phyloP scores from a whole-genome alignment of 2,113 vertebrate genomes.

The Zosterops lateralis region DNA sequence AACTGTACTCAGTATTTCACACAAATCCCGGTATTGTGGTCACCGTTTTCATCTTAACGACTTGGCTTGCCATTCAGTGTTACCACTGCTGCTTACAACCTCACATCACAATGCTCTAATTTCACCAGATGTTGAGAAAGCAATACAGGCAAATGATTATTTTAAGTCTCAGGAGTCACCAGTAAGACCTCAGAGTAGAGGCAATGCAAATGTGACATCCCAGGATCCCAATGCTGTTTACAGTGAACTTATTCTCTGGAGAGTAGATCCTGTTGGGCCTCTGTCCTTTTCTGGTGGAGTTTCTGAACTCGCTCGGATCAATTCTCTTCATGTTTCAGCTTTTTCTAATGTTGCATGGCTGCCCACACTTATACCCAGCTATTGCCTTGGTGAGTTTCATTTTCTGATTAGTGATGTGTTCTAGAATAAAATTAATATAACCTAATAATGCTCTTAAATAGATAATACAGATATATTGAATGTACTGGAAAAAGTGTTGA shows the following conservation, averaged over 20 bases:
- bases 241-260: conserved; percentile 97
- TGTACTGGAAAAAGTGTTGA: not conserved
- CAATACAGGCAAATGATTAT: conserved; percentile 35
- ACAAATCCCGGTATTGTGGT: conserved; percentile 95
- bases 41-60: conserved; percentile 98
- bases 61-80: conserved; percentile 93
- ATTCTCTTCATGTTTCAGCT: conserved; percentile 94
- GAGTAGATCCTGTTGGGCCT: conserved; percentile 96
- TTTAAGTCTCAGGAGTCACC: conserved; percentile 45
- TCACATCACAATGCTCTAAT: conserved; percentile 93
- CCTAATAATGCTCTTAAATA: not conserved
- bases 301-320: conserved; percentile 95
- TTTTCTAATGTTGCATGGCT: conserved; percentile 98
- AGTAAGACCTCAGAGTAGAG: conserved; percentile 63
- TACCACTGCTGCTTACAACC: conserved; percentile 94
- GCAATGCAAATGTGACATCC: conserved; percentile 63
- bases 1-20: conserved; percentile 94
- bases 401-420: not conserved
- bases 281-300: conserved; percentile 95
- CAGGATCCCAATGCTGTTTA: conserved; percentile 91
- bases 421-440: not conserved
- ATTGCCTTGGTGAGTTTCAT: conserved; percentile 87
- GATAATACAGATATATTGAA: not conserved
- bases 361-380: conserved; percentile 93
- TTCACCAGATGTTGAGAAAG: conserved; percentile 75